These are phyloP conservation scores for Pecten maximus DNA, from an alignment of 2,888 invertebrate species.

Conservation along the genomic window DNA sequence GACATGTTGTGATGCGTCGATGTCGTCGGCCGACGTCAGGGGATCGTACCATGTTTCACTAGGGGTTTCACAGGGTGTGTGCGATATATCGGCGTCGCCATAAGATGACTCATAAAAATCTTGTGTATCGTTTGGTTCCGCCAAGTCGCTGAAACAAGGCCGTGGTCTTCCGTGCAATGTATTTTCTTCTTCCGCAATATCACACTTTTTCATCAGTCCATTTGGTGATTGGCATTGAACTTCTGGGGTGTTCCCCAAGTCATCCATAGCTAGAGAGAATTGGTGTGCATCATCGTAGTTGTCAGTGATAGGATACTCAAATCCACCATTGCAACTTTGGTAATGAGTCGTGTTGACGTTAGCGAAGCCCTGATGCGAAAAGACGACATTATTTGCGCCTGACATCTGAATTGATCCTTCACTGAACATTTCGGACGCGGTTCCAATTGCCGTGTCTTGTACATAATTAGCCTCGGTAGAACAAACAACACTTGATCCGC, in stretches of 20 bases:
- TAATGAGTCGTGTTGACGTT: not conserved
- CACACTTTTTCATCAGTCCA: not conserved
- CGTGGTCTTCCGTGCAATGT: not conserved
- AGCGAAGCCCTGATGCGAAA: not conserved
- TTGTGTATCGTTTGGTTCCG: not conserved
- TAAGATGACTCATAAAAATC: not conserved
- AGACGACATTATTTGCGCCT: not conserved
- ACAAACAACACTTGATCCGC: not conserved
- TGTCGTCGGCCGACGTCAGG: not conserved
- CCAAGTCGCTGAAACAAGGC: not conserved
- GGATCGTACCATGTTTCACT: not conserved
- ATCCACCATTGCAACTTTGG: not conserved
- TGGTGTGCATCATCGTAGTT: not conserved
- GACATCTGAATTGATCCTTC: not conserved
- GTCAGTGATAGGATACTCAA: not conserved
- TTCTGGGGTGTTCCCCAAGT: not conserved
- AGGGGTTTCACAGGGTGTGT: not conserved
- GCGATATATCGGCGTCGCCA: not conserved
- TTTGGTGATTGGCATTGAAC: not conserved
- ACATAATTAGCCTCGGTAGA: not conserved
- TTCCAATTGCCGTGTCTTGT: not conserved
- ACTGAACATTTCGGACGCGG: not conserved
- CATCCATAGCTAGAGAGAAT: not conserved
- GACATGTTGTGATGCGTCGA: not conserved
- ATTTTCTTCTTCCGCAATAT: not conserved